Percentiles rank a stretch among this genome's conserved stretches.
These are phyloP conservation scores for Troides aeacus DNA, from an alignment of 2,888 invertebrate genomes.

Conservation along the genomic window DNA sequence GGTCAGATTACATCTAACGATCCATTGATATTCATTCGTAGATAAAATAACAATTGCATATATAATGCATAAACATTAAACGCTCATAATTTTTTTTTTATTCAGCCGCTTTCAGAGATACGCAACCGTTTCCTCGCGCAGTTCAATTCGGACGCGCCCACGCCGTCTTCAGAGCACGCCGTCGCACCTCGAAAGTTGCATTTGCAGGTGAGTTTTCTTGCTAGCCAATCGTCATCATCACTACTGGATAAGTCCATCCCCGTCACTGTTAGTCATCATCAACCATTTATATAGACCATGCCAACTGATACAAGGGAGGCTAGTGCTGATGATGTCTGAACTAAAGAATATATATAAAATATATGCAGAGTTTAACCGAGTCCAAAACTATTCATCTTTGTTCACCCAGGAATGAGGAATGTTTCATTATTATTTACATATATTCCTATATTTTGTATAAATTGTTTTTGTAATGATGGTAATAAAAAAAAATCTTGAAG, in stretches of 20 bases:
- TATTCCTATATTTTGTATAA: neutral
- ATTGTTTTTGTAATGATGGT: neutral
- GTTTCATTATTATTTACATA: neutral
- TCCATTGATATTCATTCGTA: too few relatives aligned
- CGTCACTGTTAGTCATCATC: too few relatives aligned
- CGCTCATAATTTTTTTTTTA: neutral
- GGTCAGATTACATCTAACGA: too few relatives aligned
- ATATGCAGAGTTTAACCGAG: too few relatives aligned
- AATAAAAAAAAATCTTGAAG: neutral
- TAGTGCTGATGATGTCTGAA: too few relatives aligned
- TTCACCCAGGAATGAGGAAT: too few relatives aligned
- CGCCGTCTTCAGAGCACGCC: conserved; percentile 49
- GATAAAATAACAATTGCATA: too few relatives aligned
- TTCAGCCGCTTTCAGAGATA: conserved; percentile 79
- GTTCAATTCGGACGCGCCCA: conserved; percentile 52
- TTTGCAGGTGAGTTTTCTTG: conserved; percentile 46
- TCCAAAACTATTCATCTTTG: too few relatives aligned
- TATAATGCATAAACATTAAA: too few relatives aligned
- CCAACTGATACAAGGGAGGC: too few relatives aligned
- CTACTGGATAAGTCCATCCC: neutral
- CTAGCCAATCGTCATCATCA: neutral
- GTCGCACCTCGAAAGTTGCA: conserved; percentile 59
- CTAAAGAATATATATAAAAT: neutral
- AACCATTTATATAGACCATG: too few relatives aligned
- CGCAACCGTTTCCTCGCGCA: conserved; percentile 71